phyloP scores from a whole-genome alignment of 1,140 invertebrate genomes.

The Chrysomallon squamiferum region DNA sequence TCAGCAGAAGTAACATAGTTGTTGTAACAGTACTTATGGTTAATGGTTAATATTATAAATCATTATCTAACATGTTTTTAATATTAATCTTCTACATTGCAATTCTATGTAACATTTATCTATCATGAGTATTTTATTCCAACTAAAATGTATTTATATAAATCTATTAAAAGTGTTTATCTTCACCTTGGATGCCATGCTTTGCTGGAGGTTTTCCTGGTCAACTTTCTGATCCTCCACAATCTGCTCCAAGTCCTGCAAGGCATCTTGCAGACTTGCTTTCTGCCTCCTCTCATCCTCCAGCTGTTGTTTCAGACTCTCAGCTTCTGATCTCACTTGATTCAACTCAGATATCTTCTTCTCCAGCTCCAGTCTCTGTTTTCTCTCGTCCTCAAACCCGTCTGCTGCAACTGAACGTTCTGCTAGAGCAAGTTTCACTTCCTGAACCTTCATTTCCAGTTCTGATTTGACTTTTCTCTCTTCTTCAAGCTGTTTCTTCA shows the following conservation, averaged over 20 bases:
- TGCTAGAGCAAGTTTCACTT: conserved; percentile 33
- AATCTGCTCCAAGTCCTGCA: conserved; percentile 43
- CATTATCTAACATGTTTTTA: no score
- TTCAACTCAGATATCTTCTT: conserved; percentile 3
- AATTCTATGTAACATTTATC: no score
- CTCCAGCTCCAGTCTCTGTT: conserved; percentile 24
- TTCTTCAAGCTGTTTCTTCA: conserved; percentile 24
- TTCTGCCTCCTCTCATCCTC: conserved; percentile 22
- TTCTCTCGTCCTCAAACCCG: conserved; percentile 34
- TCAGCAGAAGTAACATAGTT: no score
- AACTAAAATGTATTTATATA: no score
- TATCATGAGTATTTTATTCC: no score
- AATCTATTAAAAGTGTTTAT: no score
- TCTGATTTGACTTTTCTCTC: conserved; percentile 18
- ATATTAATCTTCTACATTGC: no score
- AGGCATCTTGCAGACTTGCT: conserved; percentile 24
- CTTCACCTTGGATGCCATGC: conserved; percentile 44
- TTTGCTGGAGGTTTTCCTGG: conserved; percentile 43
- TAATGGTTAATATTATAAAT: no score
- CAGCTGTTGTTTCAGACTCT: conserved; percentile 5
- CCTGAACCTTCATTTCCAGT: conserved; percentile 36
- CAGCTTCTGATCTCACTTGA: background rate
- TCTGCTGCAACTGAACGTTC: conserved; percentile 38
- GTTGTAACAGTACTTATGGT: no score
- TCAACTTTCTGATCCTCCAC: conserved; percentile 47